phyloP scores from a whole-genome alignment of 2,797 vertebrate genomes.

The Coranthus polyacanthus region DNA sequence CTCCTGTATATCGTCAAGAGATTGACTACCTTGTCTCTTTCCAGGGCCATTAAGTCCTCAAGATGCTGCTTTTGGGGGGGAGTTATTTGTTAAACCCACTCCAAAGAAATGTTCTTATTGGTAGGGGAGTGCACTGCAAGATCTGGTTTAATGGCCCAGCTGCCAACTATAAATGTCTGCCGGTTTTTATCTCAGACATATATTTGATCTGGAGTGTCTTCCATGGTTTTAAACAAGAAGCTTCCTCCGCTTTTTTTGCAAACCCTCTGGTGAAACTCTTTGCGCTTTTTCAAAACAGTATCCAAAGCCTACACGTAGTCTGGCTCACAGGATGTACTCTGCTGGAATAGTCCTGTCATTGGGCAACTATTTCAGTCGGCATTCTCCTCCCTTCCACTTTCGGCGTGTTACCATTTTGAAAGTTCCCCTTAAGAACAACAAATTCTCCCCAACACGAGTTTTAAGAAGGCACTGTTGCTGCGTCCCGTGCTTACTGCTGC shows the following conservation, averaged over 20 bases:
- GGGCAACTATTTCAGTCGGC: no score
- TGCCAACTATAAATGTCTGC: conserved; percentile 66
- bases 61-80: conserved; percentile 61
- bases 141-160: conserved; percentile 65
- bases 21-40: conserved; percentile 58
- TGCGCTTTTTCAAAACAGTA: conserved; percentile 24
- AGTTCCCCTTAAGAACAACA: no score
- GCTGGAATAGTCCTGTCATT: no score
- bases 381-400: no score
- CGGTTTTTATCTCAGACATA: conserved; percentile 67
- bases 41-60: conserved; percentile 65
- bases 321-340: no score
- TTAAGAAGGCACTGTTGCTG: no score
- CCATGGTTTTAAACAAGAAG: conserved; percentile 44
- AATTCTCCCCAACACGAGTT: no score
- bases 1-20: conserved; percentile 42
- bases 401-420: no score
- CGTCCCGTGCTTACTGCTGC: no score
- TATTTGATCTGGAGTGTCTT: conserved; percentile 66
- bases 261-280: no score
- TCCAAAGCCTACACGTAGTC: conserved; percentile 1
- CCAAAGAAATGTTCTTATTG: conserved; percentile 55
- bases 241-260: conserved; percentile 18
- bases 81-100: conserved; percentile 69
- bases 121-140: conserved; percentile 44